Evolutionary conservation across 2,888 invertebrate species (phyloP).

Genomic region (Celastrina argiolus): DNA sequence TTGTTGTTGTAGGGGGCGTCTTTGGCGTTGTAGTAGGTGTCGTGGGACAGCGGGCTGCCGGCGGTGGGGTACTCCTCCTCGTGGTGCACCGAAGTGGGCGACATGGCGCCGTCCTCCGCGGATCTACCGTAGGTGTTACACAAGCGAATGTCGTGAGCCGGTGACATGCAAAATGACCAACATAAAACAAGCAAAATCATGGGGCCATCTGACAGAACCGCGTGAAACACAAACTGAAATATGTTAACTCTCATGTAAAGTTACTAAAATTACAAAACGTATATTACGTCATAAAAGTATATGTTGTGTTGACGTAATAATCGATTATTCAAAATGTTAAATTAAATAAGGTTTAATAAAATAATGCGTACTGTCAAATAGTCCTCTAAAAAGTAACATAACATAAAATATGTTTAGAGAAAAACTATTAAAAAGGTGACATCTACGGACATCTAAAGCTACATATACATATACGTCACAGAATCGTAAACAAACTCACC

Average conservation of each 20-base stretch:
- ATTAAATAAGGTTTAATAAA: no score
- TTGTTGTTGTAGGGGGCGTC: slow-evolving; percentile 68
- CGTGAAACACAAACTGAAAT: no score
- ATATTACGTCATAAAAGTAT: no score
- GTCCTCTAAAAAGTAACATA: slow-evolving; percentile 35
- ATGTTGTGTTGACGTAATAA: no score
- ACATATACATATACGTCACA: background rate
- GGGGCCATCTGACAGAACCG: background rate
- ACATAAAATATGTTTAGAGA: slow-evolving; percentile 36
- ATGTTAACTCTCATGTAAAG: no score
- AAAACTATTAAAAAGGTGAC: slow-evolving; percentile 27
- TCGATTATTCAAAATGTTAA: no score
- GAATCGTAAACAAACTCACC: slow-evolving; percentile 63
- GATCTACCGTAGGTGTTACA: slow-evolving; percentile 70
- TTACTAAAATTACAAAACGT: no score
- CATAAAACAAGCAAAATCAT: slow-evolving; percentile 43
- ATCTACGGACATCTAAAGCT: slow-evolving; percentile 23
- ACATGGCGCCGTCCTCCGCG: slow-evolving; percentile 70
- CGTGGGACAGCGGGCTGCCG: slow-evolving; percentile 72
- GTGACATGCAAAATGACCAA: slow-evolving; percentile 74
- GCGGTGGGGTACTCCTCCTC: slow-evolving; percentile 60
- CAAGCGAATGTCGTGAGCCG: slow-evolving; percentile 64
- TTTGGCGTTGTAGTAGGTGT: slow-evolving; percentile 77
- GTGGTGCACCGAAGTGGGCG: slow-evolving; percentile 58
- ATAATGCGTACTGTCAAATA: background rate